These are phyloP conservation scores for Pachymerium ferrugineum DNA, from an alignment of 2,888 invertebrate species.

Conservation along the genomic window DNA sequence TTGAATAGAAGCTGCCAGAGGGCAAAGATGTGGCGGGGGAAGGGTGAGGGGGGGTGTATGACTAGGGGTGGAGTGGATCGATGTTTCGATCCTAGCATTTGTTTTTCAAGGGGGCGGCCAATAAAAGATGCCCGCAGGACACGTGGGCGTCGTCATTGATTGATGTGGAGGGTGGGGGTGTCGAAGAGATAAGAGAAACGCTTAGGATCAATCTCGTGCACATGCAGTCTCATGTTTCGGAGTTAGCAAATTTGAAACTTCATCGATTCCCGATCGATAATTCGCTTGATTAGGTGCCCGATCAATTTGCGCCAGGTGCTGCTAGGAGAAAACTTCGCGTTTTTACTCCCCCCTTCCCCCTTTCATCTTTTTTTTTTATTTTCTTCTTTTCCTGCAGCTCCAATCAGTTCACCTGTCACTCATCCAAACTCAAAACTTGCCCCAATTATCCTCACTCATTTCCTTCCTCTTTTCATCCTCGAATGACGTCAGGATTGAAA, in stretches of 20 bases:
- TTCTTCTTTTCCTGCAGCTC: neutral
- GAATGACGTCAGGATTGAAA: neutral
- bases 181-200: neutral
- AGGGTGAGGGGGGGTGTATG: neutral
- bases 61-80: neutral
- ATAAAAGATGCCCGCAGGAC: neutral
- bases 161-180: neutral
- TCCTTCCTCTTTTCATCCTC: neutral
- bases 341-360: neutral
- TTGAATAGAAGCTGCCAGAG: neutral
- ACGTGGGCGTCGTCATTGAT: neutral
- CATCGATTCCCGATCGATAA: slow-evolving; percentile 1
- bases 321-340: neutral
- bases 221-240: neutral
- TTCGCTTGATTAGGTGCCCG: neutral
- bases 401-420: neutral
- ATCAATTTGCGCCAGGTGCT: slow-evolving; percentile 2
- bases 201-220: neutral
- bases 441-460: neutral
- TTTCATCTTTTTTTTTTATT: neutral
- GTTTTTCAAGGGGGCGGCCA: neutral
- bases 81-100: neutral
- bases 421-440: neutral
- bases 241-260: neutral
- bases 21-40: neutral